Evolutionary conservation across 2,113 vertebrate species (phyloP).

Genomic region (Microtus pennsylvanicus): DNA sequence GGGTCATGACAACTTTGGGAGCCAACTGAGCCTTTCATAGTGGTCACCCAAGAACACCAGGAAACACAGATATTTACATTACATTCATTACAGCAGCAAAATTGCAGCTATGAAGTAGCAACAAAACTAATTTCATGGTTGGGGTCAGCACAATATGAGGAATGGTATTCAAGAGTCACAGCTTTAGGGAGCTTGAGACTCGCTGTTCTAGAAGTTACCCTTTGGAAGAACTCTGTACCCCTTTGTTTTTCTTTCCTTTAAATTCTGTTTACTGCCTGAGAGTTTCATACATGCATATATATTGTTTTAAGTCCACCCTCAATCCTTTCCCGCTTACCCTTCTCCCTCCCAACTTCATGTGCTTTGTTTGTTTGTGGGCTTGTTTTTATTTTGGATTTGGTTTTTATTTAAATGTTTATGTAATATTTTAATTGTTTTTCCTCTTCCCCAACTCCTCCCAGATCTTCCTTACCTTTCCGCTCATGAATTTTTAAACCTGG

Average conservation of each 20-base stretch:
- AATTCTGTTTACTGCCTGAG: not conserved
- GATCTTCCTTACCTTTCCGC: not conserved
- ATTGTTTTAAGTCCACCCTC: not conserved
- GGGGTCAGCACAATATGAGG: not conserved
- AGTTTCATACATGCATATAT: not conserved
- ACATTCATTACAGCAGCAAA: not conserved
- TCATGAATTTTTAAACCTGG: not conserved
- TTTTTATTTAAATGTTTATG: not conserved
- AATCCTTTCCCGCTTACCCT: rapidly evolving
- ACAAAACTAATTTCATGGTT: not conserved
- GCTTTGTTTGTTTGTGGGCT: not conserved
- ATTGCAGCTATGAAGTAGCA: not conserved
- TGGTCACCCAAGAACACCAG: not conserved
- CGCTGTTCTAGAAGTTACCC: not conserved
- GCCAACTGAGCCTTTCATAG: not conserved
- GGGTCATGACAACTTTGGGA: not conserved
- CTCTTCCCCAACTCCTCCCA: not conserved
- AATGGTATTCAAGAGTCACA: not conserved
- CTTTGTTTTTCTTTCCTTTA: not conserved
- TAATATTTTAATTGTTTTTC: not conserved
- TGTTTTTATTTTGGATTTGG: not conserved
- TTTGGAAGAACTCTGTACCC: not conserved
- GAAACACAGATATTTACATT: not conserved
- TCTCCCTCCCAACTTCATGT: not conserved
- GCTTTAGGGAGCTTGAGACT: not conserved